A percentile compares a stretch with the other conserved stretches of the same genome.
Evolutionary conservation across 2,888 invertebrate genomes (phyloP).

Genomic region (Tuberolachnus salignus): DNA sequence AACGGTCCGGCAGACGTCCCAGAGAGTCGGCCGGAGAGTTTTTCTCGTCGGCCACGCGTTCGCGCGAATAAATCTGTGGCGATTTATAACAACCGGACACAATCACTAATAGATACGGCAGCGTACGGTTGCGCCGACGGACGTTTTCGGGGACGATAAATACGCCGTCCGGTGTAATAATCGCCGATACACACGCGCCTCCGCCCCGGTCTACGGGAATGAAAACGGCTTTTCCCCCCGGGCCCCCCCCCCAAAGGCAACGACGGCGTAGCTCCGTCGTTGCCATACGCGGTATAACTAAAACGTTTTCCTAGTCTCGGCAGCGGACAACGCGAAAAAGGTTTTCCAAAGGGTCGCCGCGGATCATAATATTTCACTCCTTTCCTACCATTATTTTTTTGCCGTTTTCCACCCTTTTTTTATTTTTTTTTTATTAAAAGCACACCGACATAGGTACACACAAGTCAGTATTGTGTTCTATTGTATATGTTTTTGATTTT

Average conservation of each 20-base stretch:
- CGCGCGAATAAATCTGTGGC: too few relatives aligned
- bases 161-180: neutral
- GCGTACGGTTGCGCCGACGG: too few relatives aligned
- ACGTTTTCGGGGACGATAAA: neutral
- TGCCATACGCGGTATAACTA: slow-evolving; percentile 45
- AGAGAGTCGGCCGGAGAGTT: too few relatives aligned
- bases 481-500: neutral
- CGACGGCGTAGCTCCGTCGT: neutral
- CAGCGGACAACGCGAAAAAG: slow-evolving; percentile 47
- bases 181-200: neutral
- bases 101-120: too few relatives aligned
- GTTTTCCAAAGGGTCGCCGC: slow-evolving; percentile 51
- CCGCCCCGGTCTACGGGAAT: neutral
- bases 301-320: slow-evolving; percentile 55
- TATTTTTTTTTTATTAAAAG: too few relatives aligned
- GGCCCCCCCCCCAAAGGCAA: slow-evolving; percentile 7
- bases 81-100: too few relatives aligned
- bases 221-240: neutral
- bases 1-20: too few relatives aligned
- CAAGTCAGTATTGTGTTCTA: slow-evolving; percentile 3
- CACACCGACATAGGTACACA: neutral
- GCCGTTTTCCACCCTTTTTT: neutral
- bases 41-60: too few relatives aligned
- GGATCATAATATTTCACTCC: slow-evolving; percentile 29
- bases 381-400: neutral